These are phyloP conservation scores for Gila orcuttii DNA, from an alignment of 2,113 vertebrate genomes.

Conservation along the genomic window DNA sequence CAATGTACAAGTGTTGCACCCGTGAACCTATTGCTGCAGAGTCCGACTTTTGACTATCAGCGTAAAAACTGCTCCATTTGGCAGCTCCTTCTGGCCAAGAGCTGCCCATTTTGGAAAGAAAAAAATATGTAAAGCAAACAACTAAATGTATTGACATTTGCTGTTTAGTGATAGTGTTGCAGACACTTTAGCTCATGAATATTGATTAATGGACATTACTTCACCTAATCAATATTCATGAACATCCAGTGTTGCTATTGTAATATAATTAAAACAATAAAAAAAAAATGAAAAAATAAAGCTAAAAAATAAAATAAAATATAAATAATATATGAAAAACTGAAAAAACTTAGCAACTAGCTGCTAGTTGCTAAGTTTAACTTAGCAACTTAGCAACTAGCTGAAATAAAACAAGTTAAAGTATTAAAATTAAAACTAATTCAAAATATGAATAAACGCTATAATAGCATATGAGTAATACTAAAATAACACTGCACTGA, in stretches of 20 bases:
- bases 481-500: neutral
- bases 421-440: neutral
- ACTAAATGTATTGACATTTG: neutral
- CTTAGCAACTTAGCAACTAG: no score
- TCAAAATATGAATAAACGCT: neutral
- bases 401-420: no score
- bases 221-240: constrained; percentile 13
- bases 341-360: no score
- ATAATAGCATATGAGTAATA: neutral
- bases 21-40: neutral
- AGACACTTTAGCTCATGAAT: neutral
- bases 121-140: neutral
- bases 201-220: neutral
- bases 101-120: neutral
- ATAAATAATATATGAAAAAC: neutral
- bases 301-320: neutral
- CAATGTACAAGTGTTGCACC: neutral
- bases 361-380: no score
- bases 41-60: neutral
- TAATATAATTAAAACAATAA: neutral
- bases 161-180: neutral
- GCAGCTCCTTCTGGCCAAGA: neutral
- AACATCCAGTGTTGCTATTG: neutral
- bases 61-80: neutral
- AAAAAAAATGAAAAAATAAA: neutral